phyloP scores from a whole-genome alignment of 1,140 invertebrate genomes.

The Ceratina japonica region DNA sequence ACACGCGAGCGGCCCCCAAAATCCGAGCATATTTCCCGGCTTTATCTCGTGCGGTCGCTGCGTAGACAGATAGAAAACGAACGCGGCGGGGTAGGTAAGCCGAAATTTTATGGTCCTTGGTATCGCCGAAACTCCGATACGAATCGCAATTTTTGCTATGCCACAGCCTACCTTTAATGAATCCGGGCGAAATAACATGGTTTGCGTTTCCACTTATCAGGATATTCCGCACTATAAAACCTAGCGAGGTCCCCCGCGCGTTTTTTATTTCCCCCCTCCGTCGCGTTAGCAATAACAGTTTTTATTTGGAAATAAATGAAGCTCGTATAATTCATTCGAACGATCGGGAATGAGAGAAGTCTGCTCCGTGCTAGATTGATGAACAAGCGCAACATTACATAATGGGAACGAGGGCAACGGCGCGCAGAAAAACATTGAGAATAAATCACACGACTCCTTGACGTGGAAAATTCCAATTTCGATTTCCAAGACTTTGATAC shows the following conservation, averaged over 20 bases:
- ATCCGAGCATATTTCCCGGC: slow-evolving; percentile 53
- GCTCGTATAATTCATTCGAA: neutral
- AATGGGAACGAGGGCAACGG: slow-evolving; percentile 1
- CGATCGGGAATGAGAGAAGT: neutral
- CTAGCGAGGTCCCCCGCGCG: neutral
- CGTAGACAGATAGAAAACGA: slow-evolving; percentile 45
- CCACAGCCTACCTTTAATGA: slow-evolving; percentile 7
- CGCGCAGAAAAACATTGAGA: neutral
- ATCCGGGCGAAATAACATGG: neutral
- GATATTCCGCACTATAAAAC: neutral
- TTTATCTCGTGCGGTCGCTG: slow-evolving; percentile 50
- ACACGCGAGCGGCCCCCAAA: slow-evolving; percentile 9
- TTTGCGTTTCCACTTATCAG: neutral
- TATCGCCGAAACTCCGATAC: slow-evolving; percentile 19
- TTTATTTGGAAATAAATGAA: neutral
- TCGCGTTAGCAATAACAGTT: neutral
- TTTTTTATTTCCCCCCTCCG: neutral
- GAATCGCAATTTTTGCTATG: slow-evolving; percentile 38
- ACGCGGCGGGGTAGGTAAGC: slow-evolving; percentile 34
- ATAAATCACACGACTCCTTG: neutral
- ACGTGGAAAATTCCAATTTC: neutral
- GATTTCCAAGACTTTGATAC: slow-evolving; percentile 5
- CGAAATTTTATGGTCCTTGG: slow-evolving; percentile 50
- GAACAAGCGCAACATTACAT: neutral
- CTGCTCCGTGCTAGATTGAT: neutral